A percentile compares a stretch with the other conserved stretches of the same genome.
These are phyloP conservation scores for Bubo blakistoni DNA, from an alignment of 2,113 vertebrate genomes.

Conservation along the genomic window DNA sequence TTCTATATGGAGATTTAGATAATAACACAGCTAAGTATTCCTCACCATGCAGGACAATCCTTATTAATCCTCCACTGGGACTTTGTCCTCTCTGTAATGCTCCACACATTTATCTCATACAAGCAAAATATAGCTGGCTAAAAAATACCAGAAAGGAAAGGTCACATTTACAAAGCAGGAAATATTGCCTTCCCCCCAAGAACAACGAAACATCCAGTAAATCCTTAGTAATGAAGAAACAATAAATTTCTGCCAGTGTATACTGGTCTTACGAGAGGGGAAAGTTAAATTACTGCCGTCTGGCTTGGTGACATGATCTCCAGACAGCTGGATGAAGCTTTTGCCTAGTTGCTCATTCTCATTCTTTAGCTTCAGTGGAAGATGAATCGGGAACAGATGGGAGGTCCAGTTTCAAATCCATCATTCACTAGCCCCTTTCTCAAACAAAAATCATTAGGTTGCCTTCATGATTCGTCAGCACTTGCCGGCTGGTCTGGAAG, in stretches of 20 bases:
- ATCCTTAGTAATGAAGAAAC: slow-evolving; percentile 52
- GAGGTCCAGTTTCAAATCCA: slow-evolving; percentile 11
- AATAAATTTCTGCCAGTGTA: slow-evolving; percentile 37
- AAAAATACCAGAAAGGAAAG: slow-evolving; percentile 48
- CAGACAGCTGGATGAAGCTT: background rate
- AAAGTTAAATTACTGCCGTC: slow-evolving; percentile 47
- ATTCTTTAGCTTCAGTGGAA: slow-evolving; percentile 22
- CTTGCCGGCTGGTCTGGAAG: background rate
- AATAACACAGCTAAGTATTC: background rate
- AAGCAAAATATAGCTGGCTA: background rate
- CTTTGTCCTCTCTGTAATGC: background rate
- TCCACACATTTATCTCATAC: slow-evolving; percentile 7
- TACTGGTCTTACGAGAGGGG: background rate
- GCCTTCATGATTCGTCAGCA: background rate
- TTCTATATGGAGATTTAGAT: background rate
- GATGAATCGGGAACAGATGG: slow-evolving; percentile 19
- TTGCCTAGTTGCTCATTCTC: background rate
- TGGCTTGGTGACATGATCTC: slow-evolving; percentile 33
- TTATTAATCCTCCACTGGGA: background rate
- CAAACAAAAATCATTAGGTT: background rate
- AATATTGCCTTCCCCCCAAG: slow-evolving; percentile 8
- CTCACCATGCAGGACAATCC: background rate
- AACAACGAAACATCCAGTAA: slow-evolving; percentile 24
- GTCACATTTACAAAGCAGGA: slow-evolving; percentile 46
- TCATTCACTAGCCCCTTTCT: background rate